Percentiles rank a stretch among this genome's conserved stretches.
phyloP scores from a whole-genome alignment of 2,113 vertebrate species.

The Serinus canaria region DNA sequence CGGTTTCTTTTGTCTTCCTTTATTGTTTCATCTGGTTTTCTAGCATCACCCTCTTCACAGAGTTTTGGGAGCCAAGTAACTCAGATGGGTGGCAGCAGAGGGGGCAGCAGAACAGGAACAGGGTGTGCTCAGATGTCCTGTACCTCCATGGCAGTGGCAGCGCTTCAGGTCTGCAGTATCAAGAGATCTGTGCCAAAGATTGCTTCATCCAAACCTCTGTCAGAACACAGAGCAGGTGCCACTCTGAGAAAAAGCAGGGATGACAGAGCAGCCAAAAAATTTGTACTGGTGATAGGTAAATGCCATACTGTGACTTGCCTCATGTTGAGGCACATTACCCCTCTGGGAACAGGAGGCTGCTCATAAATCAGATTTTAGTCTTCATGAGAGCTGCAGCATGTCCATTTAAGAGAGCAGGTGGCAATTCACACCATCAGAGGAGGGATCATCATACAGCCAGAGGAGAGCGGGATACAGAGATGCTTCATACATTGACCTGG shows the following conservation, averaged over 20 bases:
- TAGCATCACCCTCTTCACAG: not conserved
- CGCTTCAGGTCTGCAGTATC: rapidly evolving
- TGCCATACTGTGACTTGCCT: not conserved
- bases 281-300: not conserved
- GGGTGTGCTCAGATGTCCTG: not conserved
- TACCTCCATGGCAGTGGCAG: not conserved
- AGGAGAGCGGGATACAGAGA: not conserved
- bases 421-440: not conserved
- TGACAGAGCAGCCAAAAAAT: not conserved
- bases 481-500: not conserved
- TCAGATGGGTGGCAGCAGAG: not conserved
- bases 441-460: not conserved
- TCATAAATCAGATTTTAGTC: rapidly evolving
- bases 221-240: not conserved
- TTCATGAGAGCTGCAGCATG: not conserved
- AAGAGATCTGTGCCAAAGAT: not conserved
- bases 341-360: not conserved
- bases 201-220: not conserved
- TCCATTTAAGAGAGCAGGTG: not conserved
- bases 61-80: not conserved
- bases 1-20: not conserved
- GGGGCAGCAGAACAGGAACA: not conserved
- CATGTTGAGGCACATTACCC: not conserved
- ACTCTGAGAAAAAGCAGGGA: not conserved
- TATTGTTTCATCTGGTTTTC: not conserved